Conservation (phyloP, 2,113 vertebrate genomes). For the Alouatta palliata region DNA sequence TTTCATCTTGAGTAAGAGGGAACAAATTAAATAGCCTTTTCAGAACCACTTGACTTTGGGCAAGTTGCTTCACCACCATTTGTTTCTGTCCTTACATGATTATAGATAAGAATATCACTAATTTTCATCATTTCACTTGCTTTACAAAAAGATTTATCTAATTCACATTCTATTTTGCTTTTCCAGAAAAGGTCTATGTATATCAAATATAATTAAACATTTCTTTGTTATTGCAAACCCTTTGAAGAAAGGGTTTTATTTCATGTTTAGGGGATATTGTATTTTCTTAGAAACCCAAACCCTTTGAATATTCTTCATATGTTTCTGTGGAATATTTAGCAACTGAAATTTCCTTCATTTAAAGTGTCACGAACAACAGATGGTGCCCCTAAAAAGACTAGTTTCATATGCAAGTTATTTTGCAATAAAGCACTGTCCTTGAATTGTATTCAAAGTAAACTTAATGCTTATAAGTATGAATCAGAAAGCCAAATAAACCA, state of each 20-base stretch:
- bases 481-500: slow-evolving; percentile 39
- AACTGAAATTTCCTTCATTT: slow-evolving; percentile 75
- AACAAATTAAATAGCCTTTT: slow-evolving; percentile 32
- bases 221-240: slow-evolving; percentile 47
- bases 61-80: slow-evolving; percentile 29
- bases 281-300: slow-evolving; percentile 70
- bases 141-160: slow-evolving; percentile 37
- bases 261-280: slow-evolving; percentile 53
- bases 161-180: slow-evolving; percentile 42
- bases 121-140: slow-evolving; percentile 10
- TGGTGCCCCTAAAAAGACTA: slow-evolving; percentile 77
- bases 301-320: slow-evolving; percentile 73
- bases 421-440: slow-evolving; percentile 63
- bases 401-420: slow-evolving; percentile 66
- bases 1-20: neutral
- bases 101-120: slow-evolving; percentile 33
- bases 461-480: slow-evolving; percentile 37
- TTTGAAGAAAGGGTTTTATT: slow-evolving; percentile 60
- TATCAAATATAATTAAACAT: slow-evolving; percentile 59
- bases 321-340: slow-evolving; percentile 76
- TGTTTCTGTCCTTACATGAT: neutral
- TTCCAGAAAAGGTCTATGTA: slow-evolving; percentile 21
- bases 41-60: slow-evolving; percentile 6
- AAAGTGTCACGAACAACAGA: slow-evolving; percentile 79
- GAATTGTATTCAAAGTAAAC: slow-evolving; percentile 62